Percentiles rank a stretch among this genome's conserved stretches.
Evolutionary conservation across 64 coral and sea anemone genomes (phyloP).

Genomic region (Acropora tenuis): DNA sequence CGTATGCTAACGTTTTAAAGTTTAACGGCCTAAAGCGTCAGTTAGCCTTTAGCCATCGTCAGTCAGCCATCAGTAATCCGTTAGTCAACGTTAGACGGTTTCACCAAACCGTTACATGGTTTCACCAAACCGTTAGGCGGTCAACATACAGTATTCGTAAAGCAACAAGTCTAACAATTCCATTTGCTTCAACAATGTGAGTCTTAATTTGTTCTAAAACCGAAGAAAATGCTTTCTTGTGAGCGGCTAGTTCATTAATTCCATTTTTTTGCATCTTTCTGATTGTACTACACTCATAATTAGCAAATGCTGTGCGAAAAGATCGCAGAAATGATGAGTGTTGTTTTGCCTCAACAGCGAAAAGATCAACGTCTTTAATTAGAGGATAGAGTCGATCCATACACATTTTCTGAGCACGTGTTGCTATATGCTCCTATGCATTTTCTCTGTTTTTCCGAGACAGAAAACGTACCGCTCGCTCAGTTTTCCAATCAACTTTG

Average conservation of each 20-base stretch:
- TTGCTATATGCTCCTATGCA: slow-evolving; percentile 22
- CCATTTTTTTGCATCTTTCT: neutral
- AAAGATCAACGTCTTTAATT: slow-evolving; percentile 39
- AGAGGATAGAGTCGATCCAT: neutral
- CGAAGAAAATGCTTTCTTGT: neutral
- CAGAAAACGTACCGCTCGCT: slow-evolving; percentile 1
- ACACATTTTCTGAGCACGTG: neutral
- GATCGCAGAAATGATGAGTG: slow-evolving; percentile 22
- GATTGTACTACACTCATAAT: slow-evolving; percentile 20
- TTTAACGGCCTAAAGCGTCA: no score
- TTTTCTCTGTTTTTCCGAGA: neutral
- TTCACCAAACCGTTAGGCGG: neutral
- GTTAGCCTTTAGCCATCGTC: no score
- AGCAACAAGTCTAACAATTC: neutral
- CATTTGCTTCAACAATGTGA: slow-evolving; percentile 8
- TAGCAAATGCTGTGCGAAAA: slow-evolving; percentile 29
- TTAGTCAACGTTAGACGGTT: no score
- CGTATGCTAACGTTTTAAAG: no score
- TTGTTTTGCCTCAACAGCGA: slow-evolving; percentile 41
- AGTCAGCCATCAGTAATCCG: no score
- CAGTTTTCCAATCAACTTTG: neutral
- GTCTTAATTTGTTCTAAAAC: slow-evolving; percentile 9
- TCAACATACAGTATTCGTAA: slow-evolving; percentile 12
- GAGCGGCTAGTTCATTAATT: slow-evolving; percentile 16
- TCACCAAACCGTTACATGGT: no score